Conservation (phyloP, 2,113 vertebrate species). For the Phylloscopus trochiloides region DNA sequence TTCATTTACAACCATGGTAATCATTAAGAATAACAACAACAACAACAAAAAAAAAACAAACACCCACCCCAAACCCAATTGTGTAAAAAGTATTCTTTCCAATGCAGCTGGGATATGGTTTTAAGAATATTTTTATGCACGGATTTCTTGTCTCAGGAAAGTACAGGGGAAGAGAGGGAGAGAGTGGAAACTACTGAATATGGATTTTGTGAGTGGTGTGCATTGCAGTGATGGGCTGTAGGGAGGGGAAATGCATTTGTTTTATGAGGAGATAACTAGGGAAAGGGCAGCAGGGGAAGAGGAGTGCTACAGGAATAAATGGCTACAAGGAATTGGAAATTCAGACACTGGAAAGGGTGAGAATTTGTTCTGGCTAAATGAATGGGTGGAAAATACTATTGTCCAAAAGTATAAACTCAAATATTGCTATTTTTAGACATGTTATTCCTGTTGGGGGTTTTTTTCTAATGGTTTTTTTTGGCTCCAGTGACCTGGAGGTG, state of each 20-base stretch:
- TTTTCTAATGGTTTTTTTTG: neutral
- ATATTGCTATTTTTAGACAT: neutral
- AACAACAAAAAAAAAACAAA: neutral
- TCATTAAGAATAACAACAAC: neutral
- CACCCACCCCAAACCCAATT: neutral
- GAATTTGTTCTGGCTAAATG: neutral
- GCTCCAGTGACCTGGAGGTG: neutral
- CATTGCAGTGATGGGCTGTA: neutral
- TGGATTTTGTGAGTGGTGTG: neutral
- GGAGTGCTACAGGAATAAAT: neutral
- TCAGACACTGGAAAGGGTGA: neutral
- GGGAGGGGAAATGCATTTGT: accelerated
- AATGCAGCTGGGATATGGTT: neutral
- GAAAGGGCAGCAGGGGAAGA: neutral
- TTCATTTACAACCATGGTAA: neutral
- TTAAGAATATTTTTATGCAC: neutral
- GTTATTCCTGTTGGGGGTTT: neutral
- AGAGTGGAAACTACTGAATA: neutral
- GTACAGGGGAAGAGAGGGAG: neutral
- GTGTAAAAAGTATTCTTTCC: neutral
- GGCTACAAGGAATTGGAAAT: neutral
- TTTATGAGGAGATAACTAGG: neutral
- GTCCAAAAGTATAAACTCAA: neutral
- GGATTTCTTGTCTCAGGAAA: neutral
- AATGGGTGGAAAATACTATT: neutral